These are phyloP conservation scores for Pluvianellus socialis DNA, from an alignment of 2,113 vertebrate genomes.

Conservation along the genomic window DNA sequence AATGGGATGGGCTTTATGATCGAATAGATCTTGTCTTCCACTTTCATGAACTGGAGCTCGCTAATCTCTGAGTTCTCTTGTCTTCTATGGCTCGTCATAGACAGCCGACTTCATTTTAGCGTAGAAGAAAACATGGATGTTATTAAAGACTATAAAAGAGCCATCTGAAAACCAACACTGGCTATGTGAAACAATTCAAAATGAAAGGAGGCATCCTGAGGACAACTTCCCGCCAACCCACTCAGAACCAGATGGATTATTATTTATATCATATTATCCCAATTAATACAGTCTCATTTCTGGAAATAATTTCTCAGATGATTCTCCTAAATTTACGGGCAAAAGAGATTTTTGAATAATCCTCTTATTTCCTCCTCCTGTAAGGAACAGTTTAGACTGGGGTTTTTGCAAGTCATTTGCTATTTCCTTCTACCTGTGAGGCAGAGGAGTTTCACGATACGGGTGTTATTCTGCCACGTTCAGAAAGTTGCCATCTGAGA, in stretches of 20 bases:
- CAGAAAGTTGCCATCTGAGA: not conserved
- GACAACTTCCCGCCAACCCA: not conserved
- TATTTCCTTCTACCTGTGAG: not conserved
- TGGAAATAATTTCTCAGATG: not conserved
- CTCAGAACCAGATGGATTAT: not conserved
- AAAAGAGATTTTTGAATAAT: not conserved
- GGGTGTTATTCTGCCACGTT: not conserved
- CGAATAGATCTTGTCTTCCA: not conserved
- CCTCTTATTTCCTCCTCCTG: not conserved
- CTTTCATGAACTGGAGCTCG: not conserved
- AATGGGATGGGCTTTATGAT: not conserved
- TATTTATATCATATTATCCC: not conserved
- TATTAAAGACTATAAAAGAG: not conserved
- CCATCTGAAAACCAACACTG: not conserved
- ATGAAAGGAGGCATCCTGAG: not conserved
- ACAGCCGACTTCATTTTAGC: not conserved
- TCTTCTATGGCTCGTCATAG: not conserved
- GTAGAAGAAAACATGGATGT: not conserved
- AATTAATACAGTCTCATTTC: not conserved
- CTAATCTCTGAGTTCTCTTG: not conserved
- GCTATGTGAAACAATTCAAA: not conserved
- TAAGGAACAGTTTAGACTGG: not conserved
- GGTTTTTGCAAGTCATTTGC: not conserved
- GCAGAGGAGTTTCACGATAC: not conserved
- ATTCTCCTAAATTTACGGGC: not conserved